Conservation (phyloP, 2,113 vertebrate species). For the Sula dactylatra region DNA sequence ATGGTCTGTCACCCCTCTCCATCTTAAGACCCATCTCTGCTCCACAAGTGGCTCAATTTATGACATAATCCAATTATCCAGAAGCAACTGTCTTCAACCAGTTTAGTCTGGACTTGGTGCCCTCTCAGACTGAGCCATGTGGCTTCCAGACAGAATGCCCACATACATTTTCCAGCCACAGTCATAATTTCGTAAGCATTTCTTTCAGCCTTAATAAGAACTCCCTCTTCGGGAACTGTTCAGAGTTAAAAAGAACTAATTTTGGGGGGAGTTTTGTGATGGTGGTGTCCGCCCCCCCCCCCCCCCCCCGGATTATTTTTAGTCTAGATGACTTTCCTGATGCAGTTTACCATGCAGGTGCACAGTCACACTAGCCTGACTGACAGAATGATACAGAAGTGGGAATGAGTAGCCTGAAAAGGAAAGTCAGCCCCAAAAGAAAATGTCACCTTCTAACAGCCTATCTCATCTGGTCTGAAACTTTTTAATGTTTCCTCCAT, state of each 20-base stretch:
- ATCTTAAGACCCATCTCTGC: not conserved
- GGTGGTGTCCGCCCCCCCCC: no score
- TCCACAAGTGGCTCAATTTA: not conserved
- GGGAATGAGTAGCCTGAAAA: not conserved
- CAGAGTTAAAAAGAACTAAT: not conserved
- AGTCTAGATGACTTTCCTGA: not conserved
- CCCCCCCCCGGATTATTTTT: not conserved
- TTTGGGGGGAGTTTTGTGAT: no score
- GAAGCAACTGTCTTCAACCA: not conserved
- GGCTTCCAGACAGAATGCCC: not conserved
- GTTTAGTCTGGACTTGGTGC: not conserved
- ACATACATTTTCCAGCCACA: not conserved
- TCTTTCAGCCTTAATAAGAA: not conserved
- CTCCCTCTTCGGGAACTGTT: not conserved
- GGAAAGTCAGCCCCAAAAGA: not conserved
- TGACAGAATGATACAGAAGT: not conserved
- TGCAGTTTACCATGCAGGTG: not conserved
- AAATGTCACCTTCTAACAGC: not conserved
- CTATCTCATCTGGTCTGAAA: not conserved
- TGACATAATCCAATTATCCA: conserved; percentile 15
- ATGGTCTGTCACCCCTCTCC: not conserved
- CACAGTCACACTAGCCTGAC: not conserved
- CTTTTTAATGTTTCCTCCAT: not conserved
- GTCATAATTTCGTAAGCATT: not conserved
- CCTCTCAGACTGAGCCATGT: not conserved